Conservation (phyloP, 2,888 invertebrate species). For the Tenthredo scrophulariae region DNA sequence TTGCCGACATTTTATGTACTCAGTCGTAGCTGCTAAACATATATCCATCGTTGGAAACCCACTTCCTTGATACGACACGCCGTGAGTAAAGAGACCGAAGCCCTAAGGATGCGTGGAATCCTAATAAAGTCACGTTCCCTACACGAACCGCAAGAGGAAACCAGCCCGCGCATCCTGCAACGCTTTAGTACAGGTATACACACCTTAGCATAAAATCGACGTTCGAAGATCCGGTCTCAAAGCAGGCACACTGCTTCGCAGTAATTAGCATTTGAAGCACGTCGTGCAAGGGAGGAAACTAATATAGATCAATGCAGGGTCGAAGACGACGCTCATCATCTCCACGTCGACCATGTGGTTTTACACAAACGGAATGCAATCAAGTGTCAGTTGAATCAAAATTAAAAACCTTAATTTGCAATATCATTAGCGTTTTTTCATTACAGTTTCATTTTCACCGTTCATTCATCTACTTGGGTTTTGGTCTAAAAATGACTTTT, state of each 20-base stretch:
- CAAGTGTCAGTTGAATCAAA: background rate
- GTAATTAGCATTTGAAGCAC: background rate
- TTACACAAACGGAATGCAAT: background rate
- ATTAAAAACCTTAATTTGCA: background rate
- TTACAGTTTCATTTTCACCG: background rate
- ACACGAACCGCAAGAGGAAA: background rate
- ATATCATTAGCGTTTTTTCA: background rate
- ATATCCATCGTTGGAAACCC: background rate
- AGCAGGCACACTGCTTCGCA: background rate
- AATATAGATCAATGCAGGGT: background rate
- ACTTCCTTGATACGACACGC: background rate
- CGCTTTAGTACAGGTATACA: background rate
- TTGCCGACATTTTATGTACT: background rate
- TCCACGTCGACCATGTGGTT: background rate
- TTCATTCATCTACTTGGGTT: no score
- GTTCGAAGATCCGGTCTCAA: conserved; percentile 8
- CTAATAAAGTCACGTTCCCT: conserved; percentile 46
- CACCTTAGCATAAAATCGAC: background rate
- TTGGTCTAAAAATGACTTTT: no score
- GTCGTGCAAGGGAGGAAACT: background rate
- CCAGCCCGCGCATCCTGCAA: background rate
- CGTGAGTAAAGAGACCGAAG: background rate
- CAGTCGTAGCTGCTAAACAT: background rate
- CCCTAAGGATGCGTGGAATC: conserved; percentile 38
- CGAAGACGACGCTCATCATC: background rate